Conservation (phyloP, 53 echinoderm and acorn worm species). For the Astropecten irregularis region DNA sequence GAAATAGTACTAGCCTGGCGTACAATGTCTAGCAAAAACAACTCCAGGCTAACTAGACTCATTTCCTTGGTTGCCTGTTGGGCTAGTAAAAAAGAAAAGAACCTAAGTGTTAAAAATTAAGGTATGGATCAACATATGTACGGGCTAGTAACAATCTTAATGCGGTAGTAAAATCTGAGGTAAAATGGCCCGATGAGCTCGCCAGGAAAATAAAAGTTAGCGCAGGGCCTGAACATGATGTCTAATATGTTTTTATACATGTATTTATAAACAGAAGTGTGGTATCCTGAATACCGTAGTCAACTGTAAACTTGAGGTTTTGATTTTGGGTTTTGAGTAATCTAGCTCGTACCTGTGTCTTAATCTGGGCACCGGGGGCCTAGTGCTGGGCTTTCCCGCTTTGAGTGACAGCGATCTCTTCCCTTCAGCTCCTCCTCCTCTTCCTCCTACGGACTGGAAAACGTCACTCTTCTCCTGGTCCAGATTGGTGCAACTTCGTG, state of each 20-base stretch:
- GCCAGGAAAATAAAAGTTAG: neutral
- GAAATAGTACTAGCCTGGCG: no score
- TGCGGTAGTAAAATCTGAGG: no score
- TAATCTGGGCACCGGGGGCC: neutral
- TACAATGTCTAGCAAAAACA: no score
- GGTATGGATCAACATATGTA: no score
- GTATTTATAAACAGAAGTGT: neutral
- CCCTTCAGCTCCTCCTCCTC: neutral
- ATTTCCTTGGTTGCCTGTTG: no score
- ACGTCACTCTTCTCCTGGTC: neutral
- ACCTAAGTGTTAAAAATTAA: no score
- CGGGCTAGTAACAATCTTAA: no score
- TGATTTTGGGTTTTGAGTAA: no score
- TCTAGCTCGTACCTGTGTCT: slow-evolving; percentile 46
- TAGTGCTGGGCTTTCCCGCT: neutral
- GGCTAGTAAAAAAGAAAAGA: no score
- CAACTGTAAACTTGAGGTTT: no score
- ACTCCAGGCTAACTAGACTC: no score
- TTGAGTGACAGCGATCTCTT: neutral
- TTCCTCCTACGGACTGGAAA: neutral
- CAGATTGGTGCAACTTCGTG: slow-evolving; percentile 1
- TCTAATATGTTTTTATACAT: neutral
- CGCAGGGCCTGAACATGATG: neutral
- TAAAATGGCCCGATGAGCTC: no score
- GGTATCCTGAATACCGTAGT: neutral